phyloP scores from a whole-genome alignment of 2,113 vertebrate genomes.

The Oceanodroma tethys region DNA sequence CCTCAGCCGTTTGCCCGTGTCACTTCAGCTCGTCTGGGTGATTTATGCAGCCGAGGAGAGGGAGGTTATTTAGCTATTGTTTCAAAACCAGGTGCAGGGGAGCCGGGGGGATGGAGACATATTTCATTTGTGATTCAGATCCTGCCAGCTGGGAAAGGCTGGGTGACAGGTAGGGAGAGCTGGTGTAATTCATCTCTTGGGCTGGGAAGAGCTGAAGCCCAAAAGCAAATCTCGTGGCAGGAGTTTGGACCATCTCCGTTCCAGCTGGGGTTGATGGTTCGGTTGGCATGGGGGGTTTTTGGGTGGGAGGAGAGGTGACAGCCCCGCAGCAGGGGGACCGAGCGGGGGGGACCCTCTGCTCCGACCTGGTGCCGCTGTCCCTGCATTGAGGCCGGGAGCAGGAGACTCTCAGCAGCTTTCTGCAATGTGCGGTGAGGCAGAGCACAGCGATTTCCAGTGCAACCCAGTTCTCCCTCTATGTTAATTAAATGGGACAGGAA shows the following conservation, averaged over 20 bases:
- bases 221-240: background rate
- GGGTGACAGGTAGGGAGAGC: background rate
- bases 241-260: background rate
- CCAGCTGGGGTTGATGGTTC: accelerated
- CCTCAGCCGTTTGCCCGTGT: background rate
- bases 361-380: accelerated
- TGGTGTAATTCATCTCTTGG: background rate
- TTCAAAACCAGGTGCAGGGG: conserved; percentile 2
- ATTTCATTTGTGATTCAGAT: conserved; percentile 29
- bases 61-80: conserved; percentile 31
- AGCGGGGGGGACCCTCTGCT: background rate
- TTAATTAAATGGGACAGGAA: conserved; percentile 61
- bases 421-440: accelerated
- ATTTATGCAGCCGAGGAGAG: background rate
- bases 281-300: accelerated
- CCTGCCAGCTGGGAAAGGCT: conserved; percentile 16
- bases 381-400: accelerated
- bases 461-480: background rate
- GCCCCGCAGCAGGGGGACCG: accelerated
- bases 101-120: background rate
- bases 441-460: background rate
- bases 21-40: background rate
- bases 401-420: background rate
- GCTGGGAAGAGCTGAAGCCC: background rate
- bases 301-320: background rate